Evolutionary conservation across 2,113 vertebrate genomes (phyloP), one percentile per base, ranked within the genome.

Genomic region (Periophthalmodon schlosseri): DNA sequence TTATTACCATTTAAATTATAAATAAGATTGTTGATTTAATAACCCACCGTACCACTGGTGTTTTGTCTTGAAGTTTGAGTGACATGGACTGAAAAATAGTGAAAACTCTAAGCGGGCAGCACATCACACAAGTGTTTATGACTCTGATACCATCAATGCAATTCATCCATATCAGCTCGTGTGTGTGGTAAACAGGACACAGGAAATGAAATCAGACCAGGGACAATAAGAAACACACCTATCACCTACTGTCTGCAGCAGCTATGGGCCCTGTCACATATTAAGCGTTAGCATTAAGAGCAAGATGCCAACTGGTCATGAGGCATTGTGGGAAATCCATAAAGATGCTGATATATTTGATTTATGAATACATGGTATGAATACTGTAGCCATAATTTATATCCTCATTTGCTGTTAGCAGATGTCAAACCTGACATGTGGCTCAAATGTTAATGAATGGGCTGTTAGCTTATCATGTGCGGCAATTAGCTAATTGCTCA

Each of bases 121-220:
- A 44, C 66, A 47, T 10, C 6, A 61, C 76, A 57, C 72, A 69
- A 54, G 23, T 44, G 46, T 75, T 80, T 76, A 88, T 78, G 54
- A 81, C 61, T 39, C 78, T 64, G 76, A 87, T 82, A 75, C 24
- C 80, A 88, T 87, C 80, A 70, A 72, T 81, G 80, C 67, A 78
- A 83, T n/a, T 65, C 75, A 78, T 80, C 82, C 65, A 67, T 50
- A 74, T 2, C 75, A 73, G 74, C 72, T 67, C 68, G 76, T 71
- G 63, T 13, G 20, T 44, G 33, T 65, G 77, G 70, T 57, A 72
- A 80, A 83, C 75, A 63, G 69, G 60, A 68, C 86, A 87, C 88
- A 89, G 89, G 91, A 92, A 88, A 90, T 89, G 76, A 87, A 89
- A 85, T 68, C 76, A 34, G 28, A 65, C 54, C 46, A 76, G 15